phyloP scores from a whole-genome alignment of 2,797 vertebrate genomes.

The Pteropus rufus region DNA sequence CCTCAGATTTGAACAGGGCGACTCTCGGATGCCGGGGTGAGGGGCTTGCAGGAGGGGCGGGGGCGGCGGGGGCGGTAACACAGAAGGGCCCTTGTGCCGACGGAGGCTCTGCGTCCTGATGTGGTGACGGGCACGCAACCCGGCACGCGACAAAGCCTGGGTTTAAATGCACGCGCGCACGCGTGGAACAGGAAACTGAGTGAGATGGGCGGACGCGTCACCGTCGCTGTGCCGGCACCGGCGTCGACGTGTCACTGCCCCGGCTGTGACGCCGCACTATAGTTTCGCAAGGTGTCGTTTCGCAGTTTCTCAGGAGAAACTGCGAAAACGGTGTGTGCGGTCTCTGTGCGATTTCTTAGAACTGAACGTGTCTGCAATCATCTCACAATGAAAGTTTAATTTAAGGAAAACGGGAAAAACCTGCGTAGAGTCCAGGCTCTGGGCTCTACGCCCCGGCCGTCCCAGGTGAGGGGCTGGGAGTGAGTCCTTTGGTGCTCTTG shows the following conservation, averaged over 20 bases:
- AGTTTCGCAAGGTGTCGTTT: neutral
- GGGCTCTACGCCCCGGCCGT: accelerated
- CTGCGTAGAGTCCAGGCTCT: neutral
- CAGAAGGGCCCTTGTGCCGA: neutral
- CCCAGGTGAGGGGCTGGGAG: neutral
- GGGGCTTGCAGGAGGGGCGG: neutral
- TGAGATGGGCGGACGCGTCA: too few species aligned
- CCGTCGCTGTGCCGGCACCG: too few species aligned
- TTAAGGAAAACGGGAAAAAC: neutral
- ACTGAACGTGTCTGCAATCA: neutral
- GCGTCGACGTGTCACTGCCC: too few species aligned
- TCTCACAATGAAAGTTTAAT: neutral
- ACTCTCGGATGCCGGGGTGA: too few species aligned
- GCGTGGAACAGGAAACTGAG: neutral
- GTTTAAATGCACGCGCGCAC: accelerated
- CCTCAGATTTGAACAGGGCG: neutral
- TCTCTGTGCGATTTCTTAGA: neutral
- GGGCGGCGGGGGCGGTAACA: neutral
- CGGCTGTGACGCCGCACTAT: too few species aligned
- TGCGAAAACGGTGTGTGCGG: neutral
- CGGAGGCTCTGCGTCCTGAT: accelerated
- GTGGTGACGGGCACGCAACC: neutral
- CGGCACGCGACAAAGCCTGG: accelerated
- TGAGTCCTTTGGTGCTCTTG: too few species aligned
- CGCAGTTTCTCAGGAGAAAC: too few species aligned